phyloP scores from a whole-genome alignment of 2,888 invertebrate genomes.

The Tinea trinotella region DNA sequence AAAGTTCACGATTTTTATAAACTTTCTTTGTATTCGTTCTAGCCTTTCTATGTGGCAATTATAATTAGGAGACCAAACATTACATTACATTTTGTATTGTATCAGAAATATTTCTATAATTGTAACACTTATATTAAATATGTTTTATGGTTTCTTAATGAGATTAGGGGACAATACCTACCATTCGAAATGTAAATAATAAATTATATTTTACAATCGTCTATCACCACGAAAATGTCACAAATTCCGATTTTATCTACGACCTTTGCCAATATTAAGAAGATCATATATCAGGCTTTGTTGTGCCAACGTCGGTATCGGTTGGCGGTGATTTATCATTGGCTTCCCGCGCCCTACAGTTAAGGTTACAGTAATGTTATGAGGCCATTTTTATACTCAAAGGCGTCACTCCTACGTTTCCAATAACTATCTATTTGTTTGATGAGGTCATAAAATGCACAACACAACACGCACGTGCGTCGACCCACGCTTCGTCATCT shows the following conservation, averaged over 20 bases:
- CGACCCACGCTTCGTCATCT: constrained; percentile 23
- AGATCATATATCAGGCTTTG: constrained; percentile 2
- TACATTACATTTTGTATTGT: too few species aligned
- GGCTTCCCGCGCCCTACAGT: constrained; percentile 27
- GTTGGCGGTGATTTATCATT: constrained; percentile 28
- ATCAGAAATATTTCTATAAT: too few species aligned
- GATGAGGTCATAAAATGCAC: constrained; percentile 45
- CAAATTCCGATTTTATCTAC: constrained; percentile 11
- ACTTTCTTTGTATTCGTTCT: too few species aligned
- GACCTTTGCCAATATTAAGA: constrained; percentile 4
- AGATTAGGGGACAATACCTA: too few species aligned
- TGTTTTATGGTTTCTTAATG: too few species aligned
- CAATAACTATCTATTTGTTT: constrained; percentile 31
- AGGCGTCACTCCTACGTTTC: constrained; percentile 42
- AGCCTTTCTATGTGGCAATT: too few species aligned
- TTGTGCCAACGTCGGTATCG: constrained; percentile 2
- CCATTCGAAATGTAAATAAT: too few species aligned
- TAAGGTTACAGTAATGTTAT: constrained; percentile 44
- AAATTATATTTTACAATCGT: neutral
- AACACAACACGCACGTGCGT: constrained; percentile 20
- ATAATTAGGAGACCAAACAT: too few species aligned
- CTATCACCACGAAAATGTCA: constrained; percentile 2
- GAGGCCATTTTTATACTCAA: constrained; percentile 31
- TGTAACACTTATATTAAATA: too few species aligned
- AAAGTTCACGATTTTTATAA: too few species aligned